Percentiles rank a stretch among this genome's conserved stretches.
Evolutionary conservation across 2,797 vertebrate genomes (phyloP).

Genomic region (Takifugu rubripes): DNA sequence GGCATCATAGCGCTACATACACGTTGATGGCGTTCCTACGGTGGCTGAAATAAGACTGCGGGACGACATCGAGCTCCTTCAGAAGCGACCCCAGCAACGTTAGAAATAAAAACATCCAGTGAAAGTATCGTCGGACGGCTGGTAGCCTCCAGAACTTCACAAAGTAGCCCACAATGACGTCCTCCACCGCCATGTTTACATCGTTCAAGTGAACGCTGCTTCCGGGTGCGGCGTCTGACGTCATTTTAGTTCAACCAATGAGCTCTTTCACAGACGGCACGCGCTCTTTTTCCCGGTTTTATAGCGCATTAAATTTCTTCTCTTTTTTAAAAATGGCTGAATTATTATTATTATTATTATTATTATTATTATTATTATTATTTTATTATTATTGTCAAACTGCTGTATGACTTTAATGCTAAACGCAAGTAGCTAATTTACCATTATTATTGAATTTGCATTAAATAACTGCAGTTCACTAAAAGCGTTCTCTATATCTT

Average conservation of each 20-base stretch:
- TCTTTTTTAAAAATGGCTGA: too few species aligned
- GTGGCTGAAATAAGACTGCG: conserved; percentile 83
- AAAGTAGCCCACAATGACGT: conserved; percentile 56
- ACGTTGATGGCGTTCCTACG: conserved; percentile 86
- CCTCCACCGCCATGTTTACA: conserved; percentile 68
- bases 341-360: too few species aligned
- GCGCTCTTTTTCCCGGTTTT: too few species aligned
- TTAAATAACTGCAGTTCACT: too few species aligned
- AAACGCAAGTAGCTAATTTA: too few species aligned
- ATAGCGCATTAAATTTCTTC: too few species aligned
- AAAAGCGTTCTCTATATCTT: too few species aligned
- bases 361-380: too few species aligned
- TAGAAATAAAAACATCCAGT: conserved; percentile 69
- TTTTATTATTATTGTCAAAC: too few species aligned
- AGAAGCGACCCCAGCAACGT: conserved; percentile 79
- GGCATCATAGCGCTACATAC: conserved; percentile 75
- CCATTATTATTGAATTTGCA: background rate
- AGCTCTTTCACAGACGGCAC: too few species aligned
- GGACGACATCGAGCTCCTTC: conserved; percentile 76
- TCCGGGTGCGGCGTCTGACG: conserved; percentile 5
- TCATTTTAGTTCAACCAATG: too few species aligned
- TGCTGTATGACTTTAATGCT: too few species aligned
- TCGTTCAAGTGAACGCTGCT: background rate
- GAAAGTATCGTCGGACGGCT: conserved; percentile 50
- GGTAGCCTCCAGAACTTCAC: conserved; percentile 56